Base-by-base conservation (phyloP, 2,888 invertebrate genomes). In the Dolichomitus sp. region DNA sequence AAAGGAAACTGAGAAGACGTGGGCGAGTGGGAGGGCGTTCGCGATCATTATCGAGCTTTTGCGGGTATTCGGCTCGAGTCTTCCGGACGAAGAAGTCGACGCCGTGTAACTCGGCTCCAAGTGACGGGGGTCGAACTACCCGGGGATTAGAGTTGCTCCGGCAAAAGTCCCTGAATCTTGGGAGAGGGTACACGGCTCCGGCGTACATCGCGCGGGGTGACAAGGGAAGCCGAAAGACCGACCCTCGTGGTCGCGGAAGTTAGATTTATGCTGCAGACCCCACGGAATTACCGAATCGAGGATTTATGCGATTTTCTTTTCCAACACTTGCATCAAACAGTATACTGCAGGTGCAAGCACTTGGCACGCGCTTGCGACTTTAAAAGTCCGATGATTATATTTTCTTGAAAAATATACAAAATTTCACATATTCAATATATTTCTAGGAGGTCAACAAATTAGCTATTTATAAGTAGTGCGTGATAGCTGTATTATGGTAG, bases 121-220 rank as follows among this genome's bases (percentile, higher is more conserved):
- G 77, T 80, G 69, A 68, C 63, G 23, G 74, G 75, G 33, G 50
- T 75, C 59, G 65, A 77, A 70, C 68, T 81, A 74, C 83, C 88
- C 84, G 85, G 81, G 91, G 91, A 92, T 92, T 92, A 92, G 91
- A 92, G 90, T 90, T 83, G 75, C 89, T 88, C 91, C 90, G 90
- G 91, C 91, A 91, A 90, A 90, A 91, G 91, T 93, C 91, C 88
- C 89, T 91, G 92, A 91, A 91, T 93, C 91, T 92, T 90, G 88
- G 85, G 89, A 50, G 50, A 65, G 50, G 68, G 73, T 59, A 73
- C 57, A 73, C 69, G 37, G 45, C 59, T 45, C 14, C 14, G 30
- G 33, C 54, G 40, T 54, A 63, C 72, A 80, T 48, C 50, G 59
- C 48, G 69, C 50, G 17, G 66, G 42, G 19, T 17, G 14, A 40